Base-by-base conservation (phyloP, 2,113 vertebrate genomes). In the Camelus bactrianus region DNA sequence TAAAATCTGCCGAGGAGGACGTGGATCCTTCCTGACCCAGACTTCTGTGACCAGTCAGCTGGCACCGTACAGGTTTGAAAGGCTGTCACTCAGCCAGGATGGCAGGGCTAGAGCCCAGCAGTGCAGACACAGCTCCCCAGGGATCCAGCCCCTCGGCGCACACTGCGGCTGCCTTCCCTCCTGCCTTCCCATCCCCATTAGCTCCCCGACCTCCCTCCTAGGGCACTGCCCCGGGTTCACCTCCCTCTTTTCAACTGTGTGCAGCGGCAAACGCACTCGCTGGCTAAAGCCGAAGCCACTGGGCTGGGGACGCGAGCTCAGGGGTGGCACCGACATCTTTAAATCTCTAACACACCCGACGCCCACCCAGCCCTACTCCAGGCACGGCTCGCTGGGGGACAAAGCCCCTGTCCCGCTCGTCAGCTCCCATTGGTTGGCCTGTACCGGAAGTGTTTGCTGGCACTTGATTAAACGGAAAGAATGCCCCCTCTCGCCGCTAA, bases 401-500 rank as follows among this genome's bases (percentile, higher is more conserved):
- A 98, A 98, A 98, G 98, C 97, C 86, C 96, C 98, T 97, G 99
- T 99, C 98, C 98, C 92, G 97, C 94, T 84, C 88, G 70, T 97
- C 86, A 97, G 97, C 97, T 97, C 98, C 97, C 96, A 95, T 95
- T 98, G 98, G 97, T 98, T 98, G 97, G 97, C 98, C 97, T 95
- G 98, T 97, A 97, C 98, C 97, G 97, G 98, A 99, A 99, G 98
- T 99, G 99, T 98, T 98, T 98, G 98, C 98, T 98, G 99, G 98
- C 98, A 98, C 97, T 98, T 95, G 98, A 99, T 99, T 99, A 99
- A 98, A 98, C 91, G 96, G 92, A 97, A 98, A 99, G 98, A 99
- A 98, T 97, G 95, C 96, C 83, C 97, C 69, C 94, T 98, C 98
- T 96, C 96, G 97, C 87, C 69, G 20, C 26, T 2, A 0, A 2